Evolutionary conservation across 2,113 vertebrate genomes (phyloP), one percentile per base, ranked within the genome.

Genomic region (Martes martes): DNA sequence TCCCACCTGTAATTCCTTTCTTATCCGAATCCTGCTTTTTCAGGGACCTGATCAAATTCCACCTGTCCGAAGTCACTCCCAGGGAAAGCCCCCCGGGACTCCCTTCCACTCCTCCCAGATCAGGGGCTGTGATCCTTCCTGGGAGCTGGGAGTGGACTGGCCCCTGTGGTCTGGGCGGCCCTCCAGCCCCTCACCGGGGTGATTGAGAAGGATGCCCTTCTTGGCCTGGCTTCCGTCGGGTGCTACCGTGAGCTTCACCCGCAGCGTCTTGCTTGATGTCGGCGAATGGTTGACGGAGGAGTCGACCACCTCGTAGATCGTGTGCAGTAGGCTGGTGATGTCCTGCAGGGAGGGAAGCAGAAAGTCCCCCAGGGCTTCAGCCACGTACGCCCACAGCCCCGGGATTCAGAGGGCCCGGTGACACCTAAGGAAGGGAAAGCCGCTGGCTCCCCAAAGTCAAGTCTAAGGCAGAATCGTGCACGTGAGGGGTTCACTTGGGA

Each of bases 251-350:
- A 99, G 99, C 95, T 99, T 99, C 96, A 99, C 99, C 76, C 99
- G 98, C 93, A 99, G 98, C 0, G 99, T 99, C 99, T 99, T 99
- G 98, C 99, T 99, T 97, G 99, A 99, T 84, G 99, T 99, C 1
- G 99, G 99, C 36, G 99, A 99, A 97, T 99, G 99, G 99, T 99
- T 99, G 97, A 99, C 99, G 0, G 99, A 99, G 50, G 99, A 99
- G 11, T 99, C 99, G 3, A 99, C 99, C 74, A 99, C 99, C 98
- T 99, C 99, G 18, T 99, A 99, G 98, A 99, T 99, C 95, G 99
- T 99, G 95, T 99, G 99, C 96, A 99, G 99, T 98, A 99, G 98
- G 98, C 99, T 99, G 96, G 99, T 99, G 98, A 99, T 99, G 96
- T 99, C 99, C 99, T 99, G 96, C 16, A 97, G 82, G 89, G 31